phyloP scores from a whole-genome alignment of 2,797 vertebrate genomes.

The Sitta carolinensis region DNA sequence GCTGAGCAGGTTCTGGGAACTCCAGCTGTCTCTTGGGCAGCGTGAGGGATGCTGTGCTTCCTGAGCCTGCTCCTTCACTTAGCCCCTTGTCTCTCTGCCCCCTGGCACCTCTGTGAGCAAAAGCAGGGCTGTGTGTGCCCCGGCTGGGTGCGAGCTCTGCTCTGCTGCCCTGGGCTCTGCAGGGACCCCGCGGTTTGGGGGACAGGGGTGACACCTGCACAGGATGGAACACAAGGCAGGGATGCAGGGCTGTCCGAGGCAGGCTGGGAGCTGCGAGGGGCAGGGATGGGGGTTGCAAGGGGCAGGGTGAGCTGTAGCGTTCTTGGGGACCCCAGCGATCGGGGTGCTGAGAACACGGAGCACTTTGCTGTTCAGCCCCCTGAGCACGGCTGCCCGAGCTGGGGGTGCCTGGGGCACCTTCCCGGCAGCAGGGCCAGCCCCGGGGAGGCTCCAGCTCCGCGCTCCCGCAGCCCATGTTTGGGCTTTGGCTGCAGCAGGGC shows the following conservation, averaged over 20 bases:
- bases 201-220: background rate
- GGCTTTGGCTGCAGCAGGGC: conserved; percentile 16
- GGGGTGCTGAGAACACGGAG: fast-evolving
- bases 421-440: background rate
- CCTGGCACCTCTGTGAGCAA: background rate
- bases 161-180: background rate
- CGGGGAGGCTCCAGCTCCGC: background rate
- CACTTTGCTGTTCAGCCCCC: fast-evolving
- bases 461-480: conserved; percentile 34
- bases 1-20: conserved; percentile 56
- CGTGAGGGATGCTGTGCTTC: background rate
- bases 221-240: background rate
- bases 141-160: fast-evolving
- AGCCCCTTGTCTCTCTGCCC: background rate
- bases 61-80: background rate
- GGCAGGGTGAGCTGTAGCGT: background rate
- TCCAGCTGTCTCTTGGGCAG: conserved; percentile 43
- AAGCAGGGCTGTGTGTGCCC: background rate
- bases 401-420: background rate
- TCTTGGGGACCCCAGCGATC: background rate
- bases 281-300: fast-evolving
- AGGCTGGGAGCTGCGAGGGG: background rate
- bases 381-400: fast-evolving
- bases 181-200: background rate
- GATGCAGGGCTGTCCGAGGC: fast-evolving